A percentile compares a stretch with the other conserved stretches of the same genome.
Conservation (phyloP, 1,140 invertebrate species). For the Drosophila teissieri region DNA sequence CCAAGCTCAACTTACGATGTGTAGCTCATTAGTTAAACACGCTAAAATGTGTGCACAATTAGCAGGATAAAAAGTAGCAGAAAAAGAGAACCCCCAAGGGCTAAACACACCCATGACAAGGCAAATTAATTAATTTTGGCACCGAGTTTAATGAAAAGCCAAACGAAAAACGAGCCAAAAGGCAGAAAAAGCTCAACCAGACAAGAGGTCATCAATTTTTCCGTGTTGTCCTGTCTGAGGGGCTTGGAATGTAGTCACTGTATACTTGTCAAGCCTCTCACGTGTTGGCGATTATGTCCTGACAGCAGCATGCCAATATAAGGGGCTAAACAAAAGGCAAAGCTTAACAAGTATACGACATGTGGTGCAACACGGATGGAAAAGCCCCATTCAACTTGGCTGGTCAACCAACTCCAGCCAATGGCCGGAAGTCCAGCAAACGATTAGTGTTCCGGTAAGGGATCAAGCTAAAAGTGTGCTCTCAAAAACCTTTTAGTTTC, state of each 20-base stretch:
- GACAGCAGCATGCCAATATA: constrained; percentile 5
- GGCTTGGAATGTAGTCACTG: background rate
- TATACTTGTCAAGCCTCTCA: constrained; percentile 33
- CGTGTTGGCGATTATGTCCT: constrained; percentile 36
- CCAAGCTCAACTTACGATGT: constrained; percentile 23
- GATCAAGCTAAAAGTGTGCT: constrained; percentile 11
- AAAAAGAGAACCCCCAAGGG: constrained; percentile 11
- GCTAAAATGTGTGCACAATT: constrained; percentile 61
- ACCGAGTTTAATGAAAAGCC: constrained; percentile 71
- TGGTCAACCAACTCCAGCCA: constrained; percentile 42
- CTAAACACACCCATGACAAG: constrained; percentile 36
- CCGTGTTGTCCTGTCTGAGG: constrained; percentile 13
- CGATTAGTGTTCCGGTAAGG: constrained; percentile 9
- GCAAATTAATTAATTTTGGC: constrained; percentile 66
- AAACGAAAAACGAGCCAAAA: constrained; percentile 55
- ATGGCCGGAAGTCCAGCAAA: constrained; percentile 72
- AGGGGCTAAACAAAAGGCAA: constrained; percentile 26
- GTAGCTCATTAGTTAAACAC: constrained; percentile 52
- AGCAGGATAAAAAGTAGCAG: constrained; percentile 29
- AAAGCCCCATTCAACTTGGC: constrained; percentile 34
- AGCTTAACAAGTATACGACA: constrained; percentile 67
- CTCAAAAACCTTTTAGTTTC: constrained; percentile 64
- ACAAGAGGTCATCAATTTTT: constrained; percentile 56
- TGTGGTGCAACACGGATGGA: constrained; percentile 54
- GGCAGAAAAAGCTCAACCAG: constrained; percentile 15